Base-by-base conservation (phyloP, 2,797 vertebrate genomes). In the Microctenopoma lineatum region DNA sequence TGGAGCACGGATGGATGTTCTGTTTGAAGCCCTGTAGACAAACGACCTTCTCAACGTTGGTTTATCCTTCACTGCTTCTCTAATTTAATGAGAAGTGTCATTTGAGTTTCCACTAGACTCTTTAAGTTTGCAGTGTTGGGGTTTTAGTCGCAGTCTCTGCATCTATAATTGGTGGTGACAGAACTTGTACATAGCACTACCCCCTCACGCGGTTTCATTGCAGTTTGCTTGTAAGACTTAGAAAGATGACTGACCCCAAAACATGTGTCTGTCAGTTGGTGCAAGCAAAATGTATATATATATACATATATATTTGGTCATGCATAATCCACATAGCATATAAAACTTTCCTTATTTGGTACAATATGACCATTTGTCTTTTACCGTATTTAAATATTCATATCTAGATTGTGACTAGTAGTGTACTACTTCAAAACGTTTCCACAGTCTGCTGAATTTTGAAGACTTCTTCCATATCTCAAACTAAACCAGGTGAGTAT, bases 401-500 rank as follows among this genome's bases (percentile, higher is more conserved):
- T 12, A 7, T 6, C 10, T 58, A 13, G 15, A 47, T 57, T 0
- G 5, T 39, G 9, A 15, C 6, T 25, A 54, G 41, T 57, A 18
- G 8, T 7, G 62, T 45, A 10, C 52, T 15, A 55, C 70, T 34
- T 70, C 10, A 18, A 60, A 59, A 53, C 18, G 11, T 25, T 39
- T 45, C 21, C 27, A 13, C 4, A 36, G 58, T n/a, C 61, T 32
- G 8, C 29, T 9, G 13, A 3, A 36, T 58, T 60, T 21, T 14
- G 27, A 70, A 50, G 55, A 10, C 46, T 27, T 7, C 54, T 51
- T 55, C 13, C 15, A 29, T 12, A 6, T 69, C 11, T 70, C 39
- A 55, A 56, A 29, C 39, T 26, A 42, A 76, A 70, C 47, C 84
- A 89, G 83, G 85, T 88, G 76, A 86, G 29, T 11, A n/a, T 9